Conservation (phyloP, 1,140 invertebrate genomes). For the Panulirus ornatus region DNA sequence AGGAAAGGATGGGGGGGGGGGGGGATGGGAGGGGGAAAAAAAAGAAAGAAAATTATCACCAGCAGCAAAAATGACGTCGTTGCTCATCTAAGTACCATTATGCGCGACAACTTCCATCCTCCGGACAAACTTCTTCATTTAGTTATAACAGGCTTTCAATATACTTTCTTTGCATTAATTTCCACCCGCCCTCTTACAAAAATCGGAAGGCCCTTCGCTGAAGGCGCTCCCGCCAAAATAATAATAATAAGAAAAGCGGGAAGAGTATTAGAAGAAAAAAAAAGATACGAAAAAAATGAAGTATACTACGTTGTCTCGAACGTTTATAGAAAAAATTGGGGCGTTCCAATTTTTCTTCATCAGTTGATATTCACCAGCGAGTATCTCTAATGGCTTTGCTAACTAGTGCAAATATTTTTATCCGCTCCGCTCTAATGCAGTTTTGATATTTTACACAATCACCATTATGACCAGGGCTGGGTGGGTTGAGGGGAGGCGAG, state of each 20-base stretch:
- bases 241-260: too few species aligned
- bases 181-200: constrained; percentile 48
- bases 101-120: constrained; percentile 65
- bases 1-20: too few species aligned
- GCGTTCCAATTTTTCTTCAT: constrained; percentile 63
- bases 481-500: not conserved
- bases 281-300: too few species aligned
- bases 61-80: constrained; percentile 33
- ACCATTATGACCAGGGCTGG: constrained; percentile 61
- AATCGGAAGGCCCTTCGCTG: constrained; percentile 61
- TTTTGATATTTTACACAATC: constrained; percentile 72
- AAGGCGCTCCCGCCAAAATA: constrained; percentile 64
- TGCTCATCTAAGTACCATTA: constrained; percentile 71
- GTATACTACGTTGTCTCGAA: constrained; percentile 66
- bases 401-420: constrained; percentile 73
- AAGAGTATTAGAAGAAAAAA: constrained; percentile 46
- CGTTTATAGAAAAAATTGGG: constrained; percentile 34
- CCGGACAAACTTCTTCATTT: constrained; percentile 72
- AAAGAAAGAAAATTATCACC: too few species aligned
- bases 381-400: constrained; percentile 72
- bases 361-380: constrained; percentile 71
- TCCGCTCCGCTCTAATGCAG: constrained; percentile 68
- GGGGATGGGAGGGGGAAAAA: too few species aligned
- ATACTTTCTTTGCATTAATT: constrained; percentile 74
- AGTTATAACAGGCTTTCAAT: constrained; percentile 73